phyloP scores from a whole-genome alignment of 2,797 vertebrate species.

The Scleropages formosus region DNA sequence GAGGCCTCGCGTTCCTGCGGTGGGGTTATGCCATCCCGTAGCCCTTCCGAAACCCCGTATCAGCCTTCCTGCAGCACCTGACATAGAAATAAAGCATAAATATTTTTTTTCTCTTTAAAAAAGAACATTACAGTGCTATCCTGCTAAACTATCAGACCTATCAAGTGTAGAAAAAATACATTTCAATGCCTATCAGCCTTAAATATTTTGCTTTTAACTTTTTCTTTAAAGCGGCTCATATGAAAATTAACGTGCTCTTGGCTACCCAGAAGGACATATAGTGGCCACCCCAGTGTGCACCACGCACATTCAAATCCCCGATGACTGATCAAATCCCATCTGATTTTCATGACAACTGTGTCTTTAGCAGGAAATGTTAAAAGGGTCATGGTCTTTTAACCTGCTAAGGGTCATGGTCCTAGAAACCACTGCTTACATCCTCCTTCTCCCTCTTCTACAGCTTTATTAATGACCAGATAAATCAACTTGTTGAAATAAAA shows the following conservation, averaged over 20 bases:
- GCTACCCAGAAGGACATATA: slow-evolving; percentile 29
- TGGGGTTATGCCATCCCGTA: slow-evolving; percentile 45
- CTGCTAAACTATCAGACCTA: not conserved
- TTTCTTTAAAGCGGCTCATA: not conserved
- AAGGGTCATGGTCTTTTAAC: slow-evolving; percentile 19
- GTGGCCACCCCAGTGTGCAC: not conserved
- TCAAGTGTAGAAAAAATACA: not conserved
- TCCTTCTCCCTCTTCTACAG: not conserved
- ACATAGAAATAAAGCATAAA: not conserved
- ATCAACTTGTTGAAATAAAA: slow-evolving; percentile 47
- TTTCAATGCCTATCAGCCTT: not conserved
- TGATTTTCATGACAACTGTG: slow-evolving; percentile 41
- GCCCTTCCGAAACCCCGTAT: not conserved
- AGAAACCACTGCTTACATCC: slow-evolving; percentile 20
- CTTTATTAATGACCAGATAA: slow-evolving; percentile 44
- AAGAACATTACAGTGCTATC: not conserved
- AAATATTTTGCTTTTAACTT: too few relatives aligned
- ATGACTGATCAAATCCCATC: slow-evolving; percentile 38
- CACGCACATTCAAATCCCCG: slow-evolving; percentile 15
- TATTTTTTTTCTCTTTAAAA: not conserved
- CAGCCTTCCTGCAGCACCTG: not conserved
- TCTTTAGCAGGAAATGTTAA: slow-evolving; percentile 56
- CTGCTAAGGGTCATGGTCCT: not conserved
- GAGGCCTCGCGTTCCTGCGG: slow-evolving; percentile 67
- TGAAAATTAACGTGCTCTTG: not conserved